These are phyloP conservation scores for Luidia sarsii DNA, from an alignment of 53 echinoderm and acorn worm genomes.

Conservation along the genomic window DNA sequence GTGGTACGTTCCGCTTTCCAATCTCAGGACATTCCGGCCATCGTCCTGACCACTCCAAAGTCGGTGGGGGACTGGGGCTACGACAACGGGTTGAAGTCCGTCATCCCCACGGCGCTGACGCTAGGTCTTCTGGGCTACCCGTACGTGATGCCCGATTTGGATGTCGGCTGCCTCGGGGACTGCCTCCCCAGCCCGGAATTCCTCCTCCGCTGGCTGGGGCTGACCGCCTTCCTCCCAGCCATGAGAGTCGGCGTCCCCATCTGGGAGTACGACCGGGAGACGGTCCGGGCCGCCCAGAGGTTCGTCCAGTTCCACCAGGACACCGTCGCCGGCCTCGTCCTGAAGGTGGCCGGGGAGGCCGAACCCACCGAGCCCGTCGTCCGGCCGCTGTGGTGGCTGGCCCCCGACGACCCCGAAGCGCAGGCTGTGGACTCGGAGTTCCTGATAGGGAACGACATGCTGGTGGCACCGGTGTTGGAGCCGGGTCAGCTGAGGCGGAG, in stretches of 20 bases:
- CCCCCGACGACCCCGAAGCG: conserved; percentile 39
- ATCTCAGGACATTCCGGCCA: conserved; percentile 67
- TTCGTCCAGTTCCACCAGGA: conserved; percentile 76
- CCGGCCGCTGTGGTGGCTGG: conserved; percentile 87
- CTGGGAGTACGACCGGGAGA: conserved; percentile 67
- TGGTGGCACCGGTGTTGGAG: conserved; percentile 80
- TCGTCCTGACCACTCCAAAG: conserved; percentile 67
- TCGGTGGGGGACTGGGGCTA: conserved; percentile 63
- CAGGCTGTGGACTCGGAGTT: conserved; percentile 79
- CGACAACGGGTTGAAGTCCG: conserved; percentile 78
- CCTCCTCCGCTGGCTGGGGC: conserved; percentile 77
- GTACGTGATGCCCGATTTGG: conserved; percentile 77
- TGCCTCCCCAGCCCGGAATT: conserved; percentile 73
- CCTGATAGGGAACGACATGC: conserved; percentile 78
- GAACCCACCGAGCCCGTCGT: conserved; percentile 67
- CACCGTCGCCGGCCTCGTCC: conserved; percentile 49
- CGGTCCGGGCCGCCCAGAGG: conserved; percentile 37
- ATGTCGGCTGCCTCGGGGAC: conserved; percentile 21
- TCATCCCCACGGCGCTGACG: conserved; percentile 87
- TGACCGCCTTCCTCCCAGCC: conserved; percentile 86
- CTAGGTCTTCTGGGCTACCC: conserved; percentile 87
- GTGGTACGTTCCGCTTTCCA: conserved; percentile 73
- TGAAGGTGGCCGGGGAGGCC: conserved; percentile 34
- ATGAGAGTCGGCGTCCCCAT: conserved; percentile 81
- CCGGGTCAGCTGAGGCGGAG: conserved; percentile 46